A percentile compares a stretch with the other conserved stretches of the same genome.
phyloP scores from a whole-genome alignment of 2,888 invertebrate species.

The Oscheius myriophilus region DNA sequence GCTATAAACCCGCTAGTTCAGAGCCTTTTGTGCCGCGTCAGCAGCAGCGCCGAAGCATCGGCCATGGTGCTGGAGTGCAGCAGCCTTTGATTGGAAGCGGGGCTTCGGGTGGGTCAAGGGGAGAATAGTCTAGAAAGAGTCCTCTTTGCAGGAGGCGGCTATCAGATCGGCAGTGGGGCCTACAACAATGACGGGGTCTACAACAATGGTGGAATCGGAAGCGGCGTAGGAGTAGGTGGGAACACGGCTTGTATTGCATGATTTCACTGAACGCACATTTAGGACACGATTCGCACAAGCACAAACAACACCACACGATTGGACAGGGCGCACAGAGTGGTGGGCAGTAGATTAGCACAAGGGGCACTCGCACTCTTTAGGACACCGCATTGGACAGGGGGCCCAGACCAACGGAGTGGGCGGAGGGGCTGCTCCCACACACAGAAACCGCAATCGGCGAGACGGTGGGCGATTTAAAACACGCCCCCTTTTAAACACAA shows the following conservation, averaged over 20 bases:
- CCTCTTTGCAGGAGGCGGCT: too few relatives aligned
- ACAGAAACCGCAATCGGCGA: constrained; percentile 11
- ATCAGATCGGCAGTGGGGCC: too few relatives aligned
- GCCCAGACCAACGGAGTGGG: constrained; percentile 10
- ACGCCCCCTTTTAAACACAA: too few relatives aligned
- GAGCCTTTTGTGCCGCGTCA: neutral
- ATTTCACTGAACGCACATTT: constrained; percentile 1
- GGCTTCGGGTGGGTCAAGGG: constrained; percentile 17
- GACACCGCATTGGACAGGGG: neutral
- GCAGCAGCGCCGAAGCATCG: constrained; percentile 13
- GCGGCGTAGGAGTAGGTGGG: constrained; percentile 7
- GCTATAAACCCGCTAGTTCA: too few relatives aligned
- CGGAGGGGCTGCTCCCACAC: constrained; percentile 25
- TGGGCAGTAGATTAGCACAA: neutral
- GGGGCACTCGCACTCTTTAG: constrained; percentile 4
- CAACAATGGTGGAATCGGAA: constrained; percentile 13
- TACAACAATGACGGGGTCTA: constrained; percentile 7
- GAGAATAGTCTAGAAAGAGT: too few relatives aligned
- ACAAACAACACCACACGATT: constrained; percentile 4
- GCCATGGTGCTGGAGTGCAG: constrained; percentile 23
- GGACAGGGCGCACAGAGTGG: constrained; percentile 22
- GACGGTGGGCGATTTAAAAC: neutral
- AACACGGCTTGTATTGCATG: neutral
- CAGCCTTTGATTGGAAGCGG: constrained; percentile 19
- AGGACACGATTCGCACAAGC: constrained; percentile 18